Percentiles rank a stretch among this genome's conserved stretches.
phyloP scores from a whole-genome alignment of 2,888 invertebrate species.

The Conops quadrifasciatus region DNA sequence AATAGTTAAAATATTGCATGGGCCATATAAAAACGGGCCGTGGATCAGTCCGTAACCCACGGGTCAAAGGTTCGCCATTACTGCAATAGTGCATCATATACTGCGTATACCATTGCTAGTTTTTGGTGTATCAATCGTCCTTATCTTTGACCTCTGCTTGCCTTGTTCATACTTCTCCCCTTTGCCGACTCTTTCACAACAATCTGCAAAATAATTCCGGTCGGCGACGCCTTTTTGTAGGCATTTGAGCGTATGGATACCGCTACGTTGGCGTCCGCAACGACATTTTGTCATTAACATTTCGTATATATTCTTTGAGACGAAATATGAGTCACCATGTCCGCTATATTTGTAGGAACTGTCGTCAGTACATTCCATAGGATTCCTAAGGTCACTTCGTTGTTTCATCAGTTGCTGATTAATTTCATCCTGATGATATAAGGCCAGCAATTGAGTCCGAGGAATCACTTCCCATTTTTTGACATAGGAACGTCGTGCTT shows the following conservation, averaged over 20 bases:
- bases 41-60: neutral
- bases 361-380: constrained; percentile 34
- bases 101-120: neutral
- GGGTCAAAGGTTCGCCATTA: neutral
- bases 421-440: constrained; percentile 60
- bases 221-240: constrained; percentile 53
- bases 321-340: constrained; percentile 57
- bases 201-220: neutral
- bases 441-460: constrained; percentile 46
- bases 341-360: constrained; percentile 52
- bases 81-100: too few species aligned
- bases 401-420: constrained; percentile 47
- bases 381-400: constrained; percentile 38
- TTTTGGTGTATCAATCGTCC: neutral
- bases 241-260: constrained; percentile 59
- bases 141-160: constrained; percentile 10
- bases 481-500: constrained; percentile 56
- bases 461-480: constrained; percentile 54
- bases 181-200: constrained; percentile 15
- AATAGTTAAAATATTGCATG: too few species aligned
- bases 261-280: constrained; percentile 57
- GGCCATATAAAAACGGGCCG: too few species aligned
- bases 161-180: neutral
- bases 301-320: constrained; percentile 60
- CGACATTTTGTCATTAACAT: constrained; percentile 58